Base-by-base conservation (phyloP, 2,113 vertebrate genomes). In the Scartelaos histophorus region DNA sequence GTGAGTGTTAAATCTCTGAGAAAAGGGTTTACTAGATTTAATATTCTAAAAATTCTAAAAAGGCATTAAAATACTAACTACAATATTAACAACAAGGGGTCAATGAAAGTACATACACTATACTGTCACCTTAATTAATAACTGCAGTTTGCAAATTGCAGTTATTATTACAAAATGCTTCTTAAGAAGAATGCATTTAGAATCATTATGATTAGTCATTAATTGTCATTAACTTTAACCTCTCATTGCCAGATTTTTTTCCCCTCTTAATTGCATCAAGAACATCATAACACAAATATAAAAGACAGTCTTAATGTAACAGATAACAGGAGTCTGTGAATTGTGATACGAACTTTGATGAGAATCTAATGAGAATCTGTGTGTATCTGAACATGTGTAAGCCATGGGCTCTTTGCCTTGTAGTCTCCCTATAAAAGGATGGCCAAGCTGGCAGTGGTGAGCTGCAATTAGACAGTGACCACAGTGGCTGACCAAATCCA, bases 401-500 rank as follows among this genome's bases (percentile, higher is more conserved):
- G 66, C 62, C 75, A 82, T 81, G 70, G 35, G 82, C 10, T 43
- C 38, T 43, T 43, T 43, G 38, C 56, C 77, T 82, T 83, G 73
- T 71, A 49, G 76, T 82, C 70, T 75, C 7, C 10, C 87, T 75
- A 85, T 73, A 89, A 85, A 90, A 90, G 71, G 47, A 75, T 91
- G 88, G 87, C 77, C 68, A 56, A 81, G 68, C 85, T 62, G 88
- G 92, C 88, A 76, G 91, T 91, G 85, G 86, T 74, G 74, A 88
- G 85, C 79, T 85, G 90, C 91, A 92, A 93, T 93, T 93, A 93
- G 87, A 88, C 84, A 80, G 76, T 73, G 82, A 85, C 75, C 85
- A 78, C 73, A 61, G 76, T 73, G 64, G 29, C 57, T 67, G 73
- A 69, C 66, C 54, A 69, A 78, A 56, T 35, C 11, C 12, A 47